Evolutionary conservation across 64 coral and sea anemone species (phyloP), one percentile per base, ranked within the genome.

Genomic region (Actinia tenebrosa): DNA sequence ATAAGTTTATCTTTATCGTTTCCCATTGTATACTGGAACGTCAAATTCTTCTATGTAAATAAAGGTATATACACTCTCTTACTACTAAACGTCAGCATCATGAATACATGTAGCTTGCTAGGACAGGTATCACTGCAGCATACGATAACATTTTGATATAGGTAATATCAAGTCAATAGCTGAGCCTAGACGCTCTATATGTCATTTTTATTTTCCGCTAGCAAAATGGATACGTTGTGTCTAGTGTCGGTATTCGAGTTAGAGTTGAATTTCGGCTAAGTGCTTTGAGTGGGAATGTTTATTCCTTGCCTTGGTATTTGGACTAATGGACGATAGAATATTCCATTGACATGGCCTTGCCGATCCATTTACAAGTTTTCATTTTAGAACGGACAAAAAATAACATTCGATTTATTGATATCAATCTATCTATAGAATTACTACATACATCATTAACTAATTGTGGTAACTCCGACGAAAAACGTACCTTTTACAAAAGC

Each of bases 251-350:
- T 75, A 75, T 27, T 75, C 69, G 26, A 2, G 9, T 15, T 27
- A 72, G 69, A 42, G 69, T 43, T 75, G 13, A 26, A 75, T 75
- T 75, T 75, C 69, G 26, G 27, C 69, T 30, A 66, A 75, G 27
- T 75, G 69, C 23, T 75, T 75, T 75, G 69, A 72, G 69, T 72
- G 69, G 69, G 69, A 30, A 7, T 72, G n/a, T 26, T 75, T 75
- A 43, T 75, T 75, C 69, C 11, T 75, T 15, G 69, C 26, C 11
- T 75, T 75, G 23, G 25, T 75, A 30, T 75, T 42, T 75, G 25
- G 26, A 42, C 26, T 75, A 26, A 75, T 75, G 27, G 26, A 1
- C 3, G 69, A 75, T 42, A 42, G 69, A 42, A 75, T 75, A 26
- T 42, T 30, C 13, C 27, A 42, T 14, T 42, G 25, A 30, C 69